Evolutionary conservation across 2,797 vertebrate genomes (phyloP).

Genomic region (Propithecus deckenii): DNA sequence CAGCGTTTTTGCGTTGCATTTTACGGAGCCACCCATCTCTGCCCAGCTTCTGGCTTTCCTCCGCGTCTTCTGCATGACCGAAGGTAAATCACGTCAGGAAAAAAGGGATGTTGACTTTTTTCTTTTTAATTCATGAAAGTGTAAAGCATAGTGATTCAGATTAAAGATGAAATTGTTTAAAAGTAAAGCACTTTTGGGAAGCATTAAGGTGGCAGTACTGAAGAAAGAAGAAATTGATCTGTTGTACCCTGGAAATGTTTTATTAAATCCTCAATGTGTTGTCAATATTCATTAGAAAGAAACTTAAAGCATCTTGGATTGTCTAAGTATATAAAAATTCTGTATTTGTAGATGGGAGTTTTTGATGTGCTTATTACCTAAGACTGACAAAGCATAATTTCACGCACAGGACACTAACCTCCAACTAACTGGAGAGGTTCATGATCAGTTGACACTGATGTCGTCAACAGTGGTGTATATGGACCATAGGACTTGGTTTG

Average conservation of each 20-base stretch:
- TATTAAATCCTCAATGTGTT: background rate
- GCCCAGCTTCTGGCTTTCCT: constrained; percentile 98
- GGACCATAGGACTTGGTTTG: background rate
- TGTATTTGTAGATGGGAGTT: accelerated
- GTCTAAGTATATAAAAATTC: background rate
- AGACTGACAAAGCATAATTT: background rate
- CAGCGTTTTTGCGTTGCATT: constrained; percentile 95
- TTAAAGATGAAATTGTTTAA: constrained; percentile 7
- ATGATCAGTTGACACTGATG: background rate
- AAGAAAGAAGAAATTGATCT: background rate
- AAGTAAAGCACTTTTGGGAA: background rate
- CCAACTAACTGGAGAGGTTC: background rate
- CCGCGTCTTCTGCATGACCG: constrained; percentile 98
- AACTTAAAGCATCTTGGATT: background rate
- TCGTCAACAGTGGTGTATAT: accelerated
- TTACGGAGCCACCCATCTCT: constrained; percentile 95
- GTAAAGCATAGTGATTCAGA: constrained; percentile 1
- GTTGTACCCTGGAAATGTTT: background rate
- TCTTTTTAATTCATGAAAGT: background rate
- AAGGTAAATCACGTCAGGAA: constrained; percentile 88
- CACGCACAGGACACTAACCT: accelerated
- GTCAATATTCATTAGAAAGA: background rate
- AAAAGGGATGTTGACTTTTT: background rate
- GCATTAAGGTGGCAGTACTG: background rate
- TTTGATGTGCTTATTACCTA: background rate